phyloP scores from a whole-genome alignment of 2,888 invertebrate genomes.

The Andrena haemorrhoa region DNA sequence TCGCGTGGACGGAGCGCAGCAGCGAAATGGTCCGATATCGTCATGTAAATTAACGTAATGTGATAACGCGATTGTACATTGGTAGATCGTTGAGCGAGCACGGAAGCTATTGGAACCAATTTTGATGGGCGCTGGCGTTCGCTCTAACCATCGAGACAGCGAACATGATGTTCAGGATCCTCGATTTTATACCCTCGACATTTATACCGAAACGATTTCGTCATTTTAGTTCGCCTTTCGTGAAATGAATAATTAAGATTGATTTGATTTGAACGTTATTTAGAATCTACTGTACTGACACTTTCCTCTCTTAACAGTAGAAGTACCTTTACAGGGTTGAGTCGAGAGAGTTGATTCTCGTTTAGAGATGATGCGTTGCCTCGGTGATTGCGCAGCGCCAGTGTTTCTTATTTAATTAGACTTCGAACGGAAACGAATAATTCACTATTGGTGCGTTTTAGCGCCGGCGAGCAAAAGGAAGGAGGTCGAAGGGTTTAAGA shows the following conservation, averaged over 20 bases:
- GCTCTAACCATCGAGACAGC: neutral
- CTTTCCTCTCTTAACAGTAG: too few species aligned
- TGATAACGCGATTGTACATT: constrained; percentile 48
- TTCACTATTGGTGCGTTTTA: constrained; percentile 64
- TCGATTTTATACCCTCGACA: too few species aligned
- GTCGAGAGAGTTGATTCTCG: too few species aligned
- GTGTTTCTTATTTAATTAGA: constrained; percentile 24
- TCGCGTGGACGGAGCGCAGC: neutral
- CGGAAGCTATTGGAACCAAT: constrained; percentile 37
- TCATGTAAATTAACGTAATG: constrained; percentile 30
- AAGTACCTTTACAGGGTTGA: too few species aligned
- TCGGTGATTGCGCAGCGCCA: neutral
- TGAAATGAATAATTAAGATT: too few species aligned
- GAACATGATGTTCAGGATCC: neutral
- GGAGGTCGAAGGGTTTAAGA: neutral
- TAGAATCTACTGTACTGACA: too few species aligned
- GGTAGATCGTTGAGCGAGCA: constrained; percentile 31
- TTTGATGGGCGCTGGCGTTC: neutral
- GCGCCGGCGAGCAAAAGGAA: constrained; percentile 39
- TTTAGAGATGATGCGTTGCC: neutral
- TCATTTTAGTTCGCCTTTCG: too few species aligned
- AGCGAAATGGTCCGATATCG: constrained; percentile 1
- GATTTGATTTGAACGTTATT: too few species aligned
- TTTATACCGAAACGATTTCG: too few species aligned
- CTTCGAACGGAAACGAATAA: constrained; percentile 38